Evolutionary conservation across 1,140 invertebrate species (phyloP).

Genomic region (Sycophila sp.): DNA sequence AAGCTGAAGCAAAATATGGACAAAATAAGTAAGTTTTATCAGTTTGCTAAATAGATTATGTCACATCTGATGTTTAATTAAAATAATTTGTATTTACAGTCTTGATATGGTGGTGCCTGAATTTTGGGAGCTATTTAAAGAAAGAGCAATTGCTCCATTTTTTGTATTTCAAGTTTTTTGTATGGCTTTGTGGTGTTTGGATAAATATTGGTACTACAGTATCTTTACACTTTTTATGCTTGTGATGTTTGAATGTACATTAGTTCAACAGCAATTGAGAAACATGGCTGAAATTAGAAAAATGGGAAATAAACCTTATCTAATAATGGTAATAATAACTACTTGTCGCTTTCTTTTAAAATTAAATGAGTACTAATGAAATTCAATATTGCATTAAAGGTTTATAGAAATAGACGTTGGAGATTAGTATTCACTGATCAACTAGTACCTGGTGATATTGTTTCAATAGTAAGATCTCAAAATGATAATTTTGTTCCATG

Average conservation of each 20-base stretch:
- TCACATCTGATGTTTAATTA: not conserved
- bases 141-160: constrained; percentile 98
- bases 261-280: constrained; percentile 96
- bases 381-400: constrained; percentile 67
- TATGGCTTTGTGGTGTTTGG: constrained; percentile 97
- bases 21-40: constrained; percentile 82
- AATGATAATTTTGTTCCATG: constrained; percentile 96
- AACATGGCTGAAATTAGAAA: constrained; percentile 99
- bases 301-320: constrained; percentile 98
- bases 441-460: constrained; percentile 95
- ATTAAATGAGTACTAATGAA: not conserved
- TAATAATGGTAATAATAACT: constrained; percentile 83
- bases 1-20: constrained; percentile 85
- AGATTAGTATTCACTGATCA: constrained; percentile 86
- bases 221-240: constrained; percentile 98
- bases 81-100: constrained; percentile 66
- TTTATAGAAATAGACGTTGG: constrained; percentile 95
- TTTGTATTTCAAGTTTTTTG: constrained; percentile 96
- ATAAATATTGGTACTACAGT: constrained; percentile 98
- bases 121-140: constrained; percentile 96
- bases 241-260: constrained; percentile 96
- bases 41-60: too few species aligned
- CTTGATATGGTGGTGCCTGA: constrained; percentile 93
- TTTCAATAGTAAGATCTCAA: constrained; percentile 89
- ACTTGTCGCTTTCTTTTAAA: too few species aligned